Base-by-base conservation (phyloP, 2,888 invertebrate species). In the Dasypolia templi region DNA sequence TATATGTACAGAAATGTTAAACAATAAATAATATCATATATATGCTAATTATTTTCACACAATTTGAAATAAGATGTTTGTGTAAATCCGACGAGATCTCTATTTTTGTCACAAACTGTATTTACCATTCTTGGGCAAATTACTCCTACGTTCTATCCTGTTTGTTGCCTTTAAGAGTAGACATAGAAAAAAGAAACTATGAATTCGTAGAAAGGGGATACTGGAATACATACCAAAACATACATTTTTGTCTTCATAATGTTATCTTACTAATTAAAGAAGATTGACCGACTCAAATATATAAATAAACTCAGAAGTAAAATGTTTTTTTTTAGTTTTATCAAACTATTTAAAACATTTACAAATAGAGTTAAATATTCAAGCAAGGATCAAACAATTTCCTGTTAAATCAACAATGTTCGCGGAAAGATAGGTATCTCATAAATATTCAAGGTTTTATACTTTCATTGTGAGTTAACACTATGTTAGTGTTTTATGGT, bases 381-480 rank as follows among this genome's bases (percentile, higher is more conserved):
- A 29, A 56, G 12, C 44, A 77, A 78, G 55, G 66, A 73, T 79
- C 35, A 66, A 64, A 79, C 46, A 39, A 64, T 58, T 68, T 79
- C 75, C 67, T 75, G 49, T 51, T 74, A 64, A 58, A 73, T 53
- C 17, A 64, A 32, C 75, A 79, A 79, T 61, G 75, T 62, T 61
- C 59, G 81, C 61, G 67, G 22, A 59, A 51, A 67, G 71, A 71
- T 67, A 55, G 58, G 19, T 44, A 77, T 80, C 63, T 81, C 58
- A 68, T 35, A 62, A 29, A 65, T 56, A 68, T 69, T 71, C 73
- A 79, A 79, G 78, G 78, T 68, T 79, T 44, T 22, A 32, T 32
- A 32, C 46, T 53, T 58, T 73, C 22, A 66, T 49, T 63, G 66
- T 73, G 46, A 29, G 14, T 74, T 65, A 72, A 49, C 12, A 61